Evolutionary conservation across 2,888 invertebrate species (phyloP), one percentile per base, ranked within the genome.

Genomic region (Bhutanitis thaidina): DNA sequence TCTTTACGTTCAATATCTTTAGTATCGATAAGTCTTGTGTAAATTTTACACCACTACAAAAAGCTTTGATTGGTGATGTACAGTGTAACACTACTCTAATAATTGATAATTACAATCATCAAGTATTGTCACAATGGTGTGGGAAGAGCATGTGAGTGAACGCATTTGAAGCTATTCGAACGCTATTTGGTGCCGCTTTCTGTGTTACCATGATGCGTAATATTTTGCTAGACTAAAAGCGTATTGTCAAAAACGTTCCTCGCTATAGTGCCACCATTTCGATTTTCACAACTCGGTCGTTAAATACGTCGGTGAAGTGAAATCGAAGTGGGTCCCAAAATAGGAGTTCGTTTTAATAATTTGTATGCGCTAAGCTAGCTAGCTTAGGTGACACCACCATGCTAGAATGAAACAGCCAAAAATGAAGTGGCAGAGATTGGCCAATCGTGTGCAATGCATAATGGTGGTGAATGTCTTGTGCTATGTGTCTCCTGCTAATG

Each of bases 401-500:
- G 83, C 84, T 80, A 82, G 81, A 61, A 82, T 87, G 85, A 79
- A 77, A 65, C 78, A 75, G 74, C 79, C 77, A 64, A 78, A 81
- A 80, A 71, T 76, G 43, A 73, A 71, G 54, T 80, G 77, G 79
- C 79, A 73, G 70, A 63, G 56, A 75, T 78, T 78, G 79, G 82
- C 82, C 83, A 81, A 76, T 77, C 76, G 76, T 81, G 88, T 88
- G 88, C 87, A 79, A 84, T 87, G 86, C 80, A 82, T 81, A 80
- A 79, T 70, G 69, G 80, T 79, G 76, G 79, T 81, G 73, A 74
- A 79, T 83, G 77, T 80, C 61, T 69, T 79, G 83, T 86, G 88
- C 81, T 30, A 76, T 69, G 80, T 87, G 86, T 85, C 62, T 50
- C 65, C 66, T 58, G 63, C 66, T 55, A 56, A 57, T 57, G 54